A percentile compares a stretch with the other conserved stretches of the same genome.
These are phyloP conservation scores for Epinotia demarniana DNA, from an alignment of 2,888 invertebrate species.

Conservation along the genomic window DNA sequence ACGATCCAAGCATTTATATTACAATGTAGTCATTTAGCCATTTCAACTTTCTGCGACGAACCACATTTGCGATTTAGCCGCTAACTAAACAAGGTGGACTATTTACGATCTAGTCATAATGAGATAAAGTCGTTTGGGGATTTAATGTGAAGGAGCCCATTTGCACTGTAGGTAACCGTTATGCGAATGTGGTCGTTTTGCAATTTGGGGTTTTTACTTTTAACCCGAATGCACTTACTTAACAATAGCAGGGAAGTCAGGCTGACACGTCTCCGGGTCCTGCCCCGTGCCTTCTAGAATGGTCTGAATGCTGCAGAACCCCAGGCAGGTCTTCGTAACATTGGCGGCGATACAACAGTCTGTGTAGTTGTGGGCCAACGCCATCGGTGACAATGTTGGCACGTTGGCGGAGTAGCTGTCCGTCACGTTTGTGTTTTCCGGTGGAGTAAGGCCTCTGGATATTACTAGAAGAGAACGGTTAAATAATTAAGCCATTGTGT, in stretches of 20 bases:
- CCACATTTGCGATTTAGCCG: too few relatives aligned
- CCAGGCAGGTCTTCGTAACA: constrained; percentile 89
- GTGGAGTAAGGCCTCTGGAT: constrained; percentile 86
- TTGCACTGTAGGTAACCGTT: too few relatives aligned
- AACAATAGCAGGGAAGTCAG: constrained; percentile 92
- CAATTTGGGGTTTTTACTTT: too few relatives aligned
- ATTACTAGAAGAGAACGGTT: constrained; percentile 78
- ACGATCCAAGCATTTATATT: too few relatives aligned
- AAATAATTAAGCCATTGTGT: not conserved
- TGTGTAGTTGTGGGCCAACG: constrained; percentile 90
- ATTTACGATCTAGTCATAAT: too few relatives aligned
- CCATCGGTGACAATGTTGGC: constrained; percentile 69
- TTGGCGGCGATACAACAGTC: constrained; percentile 90
- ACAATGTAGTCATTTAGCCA: too few relatives aligned
- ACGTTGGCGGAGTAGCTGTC: constrained; percentile 76
- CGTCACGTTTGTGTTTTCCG: constrained; percentile 80
- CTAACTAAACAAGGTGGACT: too few relatives aligned
- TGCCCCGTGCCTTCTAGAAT: constrained; percentile 91
- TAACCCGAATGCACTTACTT: constrained; percentile 62
- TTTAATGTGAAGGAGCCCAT: too few relatives aligned
- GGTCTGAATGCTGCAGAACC: constrained; percentile 93
- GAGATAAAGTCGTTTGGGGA: too few relatives aligned
- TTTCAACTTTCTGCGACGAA: too few relatives aligned
- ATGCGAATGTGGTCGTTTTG: not conserved
- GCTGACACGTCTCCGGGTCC: constrained; percentile 92